These are phyloP conservation scores for Myotis planiceps DNA, from an alignment of 2,797 vertebrate genomes.

Conservation along the genomic window DNA sequence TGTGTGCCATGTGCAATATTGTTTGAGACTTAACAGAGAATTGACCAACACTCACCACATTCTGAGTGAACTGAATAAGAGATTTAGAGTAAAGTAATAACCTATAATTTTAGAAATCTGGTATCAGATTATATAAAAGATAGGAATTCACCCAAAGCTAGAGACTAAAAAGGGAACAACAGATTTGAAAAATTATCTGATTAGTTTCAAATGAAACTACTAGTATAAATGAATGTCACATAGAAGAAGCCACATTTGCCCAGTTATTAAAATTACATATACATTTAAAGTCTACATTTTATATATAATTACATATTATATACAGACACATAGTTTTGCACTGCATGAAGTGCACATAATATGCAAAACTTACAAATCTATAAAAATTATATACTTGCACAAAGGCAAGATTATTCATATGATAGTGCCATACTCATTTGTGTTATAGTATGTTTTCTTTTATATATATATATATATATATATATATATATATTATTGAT, in stretches of 20 bases:
- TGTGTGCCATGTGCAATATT: background rate
- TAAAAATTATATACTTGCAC: background rate
- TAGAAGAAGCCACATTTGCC: background rate
- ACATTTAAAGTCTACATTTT: background rate
- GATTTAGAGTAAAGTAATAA: background rate
- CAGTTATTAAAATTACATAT: background rate
- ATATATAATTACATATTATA: background rate
- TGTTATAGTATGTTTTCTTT: background rate
- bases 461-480: no score
- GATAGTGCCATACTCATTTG: background rate
- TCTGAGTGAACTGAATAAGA: background rate
- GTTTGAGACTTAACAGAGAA: background rate
- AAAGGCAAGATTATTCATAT: background rate
- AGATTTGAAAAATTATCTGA: background rate
- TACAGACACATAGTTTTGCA: background rate
- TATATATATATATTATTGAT: no score
- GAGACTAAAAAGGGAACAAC: background rate
- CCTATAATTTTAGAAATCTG: background rate
- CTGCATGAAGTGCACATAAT: background rate
- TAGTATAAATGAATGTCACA: background rate
- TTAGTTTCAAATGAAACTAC: background rate
- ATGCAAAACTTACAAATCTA: background rate
- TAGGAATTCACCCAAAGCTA: background rate
- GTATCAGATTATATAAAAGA: background rate
- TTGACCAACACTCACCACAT: background rate